Base-by-base conservation (phyloP, 1,140 invertebrate genomes). In the Cydia fagiglandana region DNA sequence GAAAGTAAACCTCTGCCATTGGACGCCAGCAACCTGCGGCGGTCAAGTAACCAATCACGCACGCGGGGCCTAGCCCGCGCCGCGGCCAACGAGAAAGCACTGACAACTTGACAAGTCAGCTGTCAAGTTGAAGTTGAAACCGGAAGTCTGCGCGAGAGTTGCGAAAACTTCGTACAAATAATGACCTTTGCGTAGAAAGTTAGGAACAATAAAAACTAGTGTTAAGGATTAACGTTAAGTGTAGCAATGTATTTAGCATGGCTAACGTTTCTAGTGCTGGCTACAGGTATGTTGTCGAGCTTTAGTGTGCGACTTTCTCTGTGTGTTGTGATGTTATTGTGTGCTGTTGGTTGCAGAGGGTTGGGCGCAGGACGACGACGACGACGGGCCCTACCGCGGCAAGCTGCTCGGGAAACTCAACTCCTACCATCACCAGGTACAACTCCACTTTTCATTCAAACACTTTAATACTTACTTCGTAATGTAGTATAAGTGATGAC, bases 341-440 rank as follows among this genome's bases (percentile, higher is more conserved):
- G 74, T 70, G 28, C 56, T 53, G 17, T 73, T 64, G 47, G 41
- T 86, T 91, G 41, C 83, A 93, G 91, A 85, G 56, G 86, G 88
- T 66, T 79, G 70, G 20, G 85, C 90, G 64, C 88, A 93, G 81
- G 91, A 92, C 64, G 94, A 96, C 76, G 94, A 70, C 76, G 94
- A 70, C n/a, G 66, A 95, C 64, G 95, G 95, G 0, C 95, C 95
- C 10, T 98, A 98, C 81, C 94, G 93, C 76, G 97, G 97, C 64
- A 97, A 97, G 89, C 95, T 95, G 79, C 90, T 98, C 34, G 97
- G 97, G 10, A 97, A 97, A 92, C 92, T 98, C 10, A 98, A 98
- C 88, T 96, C 97, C 0, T 98, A 98, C 91, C 97, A 98, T 91
- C 97, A 98, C 79, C 94, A 95, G 88, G 94, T 93, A 85, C 80